These are phyloP conservation scores for Saxidomus purpurata DNA, from an alignment of 1,140 invertebrate genomes.

Conservation along the genomic window DNA sequence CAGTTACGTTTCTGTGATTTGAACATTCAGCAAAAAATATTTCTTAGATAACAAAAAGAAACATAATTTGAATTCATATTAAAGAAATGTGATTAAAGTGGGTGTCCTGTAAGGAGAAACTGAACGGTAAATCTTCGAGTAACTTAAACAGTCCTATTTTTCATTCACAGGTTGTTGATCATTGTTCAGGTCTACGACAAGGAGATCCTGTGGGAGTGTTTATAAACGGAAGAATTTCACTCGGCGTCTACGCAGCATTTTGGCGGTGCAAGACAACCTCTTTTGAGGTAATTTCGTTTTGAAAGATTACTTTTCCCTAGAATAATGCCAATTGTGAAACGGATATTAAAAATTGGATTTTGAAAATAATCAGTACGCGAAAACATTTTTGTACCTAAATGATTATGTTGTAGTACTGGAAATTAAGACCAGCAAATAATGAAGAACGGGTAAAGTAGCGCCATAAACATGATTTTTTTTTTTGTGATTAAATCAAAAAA, in stretches of 20 bases:
- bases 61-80: too few species aligned
- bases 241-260: neutral
- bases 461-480: too few species aligned
- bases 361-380: neutral
- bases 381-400: neutral
- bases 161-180: neutral
- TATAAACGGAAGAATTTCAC: neutral
- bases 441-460: too few species aligned
- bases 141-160: too few species aligned
- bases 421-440: too few species aligned
- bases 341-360: neutral
- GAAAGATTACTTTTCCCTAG: neutral
- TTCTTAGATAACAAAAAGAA: too few species aligned
- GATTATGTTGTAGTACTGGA: neutral
- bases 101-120: too few species aligned
- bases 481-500: neutral
- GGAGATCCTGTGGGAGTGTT: constrained; percentile 9
- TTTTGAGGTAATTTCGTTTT: neutral
- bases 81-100: too few species aligned
- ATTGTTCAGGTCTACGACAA: neutral
- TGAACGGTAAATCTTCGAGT: too few species aligned
- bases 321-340: neutral
- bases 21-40: too few species aligned
- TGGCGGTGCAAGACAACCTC: neutral
- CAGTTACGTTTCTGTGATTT: too few species aligned